A percentile compares a stretch with the other conserved stretches of the same genome.
phyloP scores from a whole-genome alignment of 2,888 invertebrate species.

The Clunio marinus region DNA sequence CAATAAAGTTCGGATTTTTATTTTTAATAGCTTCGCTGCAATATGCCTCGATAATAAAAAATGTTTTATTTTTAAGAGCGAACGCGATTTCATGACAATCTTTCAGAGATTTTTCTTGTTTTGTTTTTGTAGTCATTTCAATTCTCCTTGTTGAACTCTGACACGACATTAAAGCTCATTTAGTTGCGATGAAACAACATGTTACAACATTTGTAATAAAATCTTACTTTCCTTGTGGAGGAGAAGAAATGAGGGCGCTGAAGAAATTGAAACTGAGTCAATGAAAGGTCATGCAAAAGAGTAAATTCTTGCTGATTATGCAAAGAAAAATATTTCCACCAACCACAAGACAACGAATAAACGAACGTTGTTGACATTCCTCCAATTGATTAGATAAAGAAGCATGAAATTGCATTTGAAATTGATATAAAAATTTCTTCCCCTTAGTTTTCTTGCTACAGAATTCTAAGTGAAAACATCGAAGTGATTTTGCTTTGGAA shows the following conservation, averaged over 20 bases:
- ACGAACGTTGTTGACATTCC: background rate
- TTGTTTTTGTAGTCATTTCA: too few relatives aligned
- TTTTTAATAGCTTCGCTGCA: too few relatives aligned
- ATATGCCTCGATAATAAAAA: too few relatives aligned
- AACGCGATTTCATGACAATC: too few relatives aligned
- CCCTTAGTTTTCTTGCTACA: background rate
- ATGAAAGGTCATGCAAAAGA: background rate
- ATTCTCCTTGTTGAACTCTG: slow-evolving; percentile 26
- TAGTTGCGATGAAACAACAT: background rate
- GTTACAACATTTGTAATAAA: background rate
- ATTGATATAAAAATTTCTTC: background rate
- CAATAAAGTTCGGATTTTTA: too few relatives aligned
- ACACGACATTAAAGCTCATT: background rate
- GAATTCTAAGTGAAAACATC: background rate
- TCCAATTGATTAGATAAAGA: slow-evolving; percentile 14
- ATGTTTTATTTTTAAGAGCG: too few relatives aligned
- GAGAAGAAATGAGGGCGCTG: too few relatives aligned
- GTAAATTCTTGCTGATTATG: too few relatives aligned
- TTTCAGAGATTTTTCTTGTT: too few relatives aligned
- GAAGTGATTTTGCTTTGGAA: background rate
- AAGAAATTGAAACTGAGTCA: background rate
- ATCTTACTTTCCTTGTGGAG: too few relatives aligned
- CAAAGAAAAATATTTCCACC: background rate
- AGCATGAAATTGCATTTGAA: slow-evolving; percentile 15
- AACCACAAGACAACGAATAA: background rate